Evolutionary conservation across 2,113 vertebrate genomes (phyloP).

Genomic region (Scophthalmus maximus): DNA sequence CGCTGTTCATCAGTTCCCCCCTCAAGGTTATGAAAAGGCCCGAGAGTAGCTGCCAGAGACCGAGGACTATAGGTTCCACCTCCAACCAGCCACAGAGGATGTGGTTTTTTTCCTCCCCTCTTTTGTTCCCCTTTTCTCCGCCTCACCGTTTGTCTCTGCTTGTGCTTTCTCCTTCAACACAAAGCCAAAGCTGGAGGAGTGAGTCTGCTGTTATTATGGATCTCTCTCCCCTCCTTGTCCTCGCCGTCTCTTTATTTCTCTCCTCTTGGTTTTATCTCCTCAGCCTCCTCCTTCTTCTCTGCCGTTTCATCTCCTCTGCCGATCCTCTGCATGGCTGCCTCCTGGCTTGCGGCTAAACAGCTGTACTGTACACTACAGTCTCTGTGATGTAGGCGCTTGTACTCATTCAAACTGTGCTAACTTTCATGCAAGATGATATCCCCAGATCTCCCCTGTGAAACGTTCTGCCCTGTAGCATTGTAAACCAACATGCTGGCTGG

Average conservation of each 20-base stretch:
- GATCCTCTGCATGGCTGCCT: conserved; percentile 42
- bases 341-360: conserved; percentile 43
- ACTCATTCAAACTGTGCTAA: conserved; percentile 33
- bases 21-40: conserved; percentile 56
- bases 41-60: conserved; percentile 44
- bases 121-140: conserved; percentile 2
- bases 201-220: conserved; percentile 8
- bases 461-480: conserved; percentile 10
- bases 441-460: conserved; percentile 11
- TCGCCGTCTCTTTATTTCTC: neutral
- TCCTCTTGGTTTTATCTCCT: neutral
- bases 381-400: conserved; percentile 20
- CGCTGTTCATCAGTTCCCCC: conserved; percentile 60
- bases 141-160: conserved; percentile 7
- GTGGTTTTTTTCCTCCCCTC: neutral
- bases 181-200: conserved; percentile 37
- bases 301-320: conserved; percentile 16
- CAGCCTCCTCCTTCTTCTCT: neutral
- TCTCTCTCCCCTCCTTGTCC: neutral
- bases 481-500: conserved; percentile 1
- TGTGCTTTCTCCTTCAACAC: conserved; percentile 23
- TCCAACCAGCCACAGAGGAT: conserved; percentile 32
- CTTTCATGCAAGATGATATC: conserved; percentile 42
- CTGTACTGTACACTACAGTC: conserved; percentile 47
- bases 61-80: conserved; percentile 29